Evolutionary conservation across 2,888 invertebrate genomes (phyloP).

Genomic region (Cetonia aurata): DNA sequence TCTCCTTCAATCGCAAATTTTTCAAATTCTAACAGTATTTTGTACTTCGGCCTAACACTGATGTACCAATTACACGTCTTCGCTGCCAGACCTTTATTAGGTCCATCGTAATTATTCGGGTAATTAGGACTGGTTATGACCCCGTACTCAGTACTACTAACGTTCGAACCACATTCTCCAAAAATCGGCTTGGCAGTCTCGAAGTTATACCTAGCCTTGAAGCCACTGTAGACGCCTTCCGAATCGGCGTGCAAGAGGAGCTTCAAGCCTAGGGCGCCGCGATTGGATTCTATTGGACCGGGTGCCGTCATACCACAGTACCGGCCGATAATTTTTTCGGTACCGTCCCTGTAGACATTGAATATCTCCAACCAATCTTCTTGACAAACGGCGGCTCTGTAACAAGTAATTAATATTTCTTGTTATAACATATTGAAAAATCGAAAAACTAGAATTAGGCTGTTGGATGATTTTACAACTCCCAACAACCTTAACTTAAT

Average conservation of each 20-base stretch:
- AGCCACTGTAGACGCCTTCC: conserved; percentile 92
- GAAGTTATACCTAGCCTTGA: conserved; percentile 95
- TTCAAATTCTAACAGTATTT: conserved; percentile 92
- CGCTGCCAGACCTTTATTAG: conserved; percentile 82
- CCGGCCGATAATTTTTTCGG: conserved; percentile 87
- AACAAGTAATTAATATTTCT: conserved; percentile 30
- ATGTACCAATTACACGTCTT: conserved; percentile 98
- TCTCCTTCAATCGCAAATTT: conserved; percentile 95
- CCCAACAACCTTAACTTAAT: background rate
- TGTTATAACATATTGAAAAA: background rate
- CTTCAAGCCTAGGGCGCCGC: conserved; percentile 88
- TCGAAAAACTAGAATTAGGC: background rate
- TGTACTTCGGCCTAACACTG: conserved; percentile 85
- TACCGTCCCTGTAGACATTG: conserved; percentile 86
- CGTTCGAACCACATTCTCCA: conserved; percentile 94
- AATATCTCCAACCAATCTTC: conserved; percentile 96
- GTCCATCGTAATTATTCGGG: conserved; percentile 91
- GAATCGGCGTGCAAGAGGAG: conserved; percentile 90
- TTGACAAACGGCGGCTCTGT: conserved; percentile 81
- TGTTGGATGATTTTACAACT: background rate
- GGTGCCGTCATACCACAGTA: conserved; percentile 94
- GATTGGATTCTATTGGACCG: conserved; percentile 94
- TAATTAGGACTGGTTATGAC: conserved; percentile 91
- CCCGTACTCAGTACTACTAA: conserved; percentile 85
- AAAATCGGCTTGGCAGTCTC: conserved; percentile 89